Conservation (phyloP, 2,113 vertebrate genomes). For the Plestiodon gilberti region DNA sequence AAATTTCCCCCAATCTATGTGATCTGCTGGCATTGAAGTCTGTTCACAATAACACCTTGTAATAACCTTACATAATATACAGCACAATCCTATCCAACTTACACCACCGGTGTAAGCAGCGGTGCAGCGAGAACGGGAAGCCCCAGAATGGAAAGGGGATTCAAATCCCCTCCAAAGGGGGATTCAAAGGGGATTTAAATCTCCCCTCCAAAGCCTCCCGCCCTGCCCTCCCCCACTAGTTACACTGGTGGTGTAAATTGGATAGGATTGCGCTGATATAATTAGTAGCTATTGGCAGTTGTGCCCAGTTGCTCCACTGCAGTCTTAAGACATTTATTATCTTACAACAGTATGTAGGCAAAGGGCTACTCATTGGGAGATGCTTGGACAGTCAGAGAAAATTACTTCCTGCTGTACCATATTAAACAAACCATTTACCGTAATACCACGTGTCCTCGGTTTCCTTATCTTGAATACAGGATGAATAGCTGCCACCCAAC, state of each 20-base stretch:
- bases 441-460: slow-evolving; percentile 26
- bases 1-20: not conserved
- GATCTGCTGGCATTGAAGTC: not conserved
- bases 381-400: not conserved
- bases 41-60: not conserved
- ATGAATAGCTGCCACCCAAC: slow-evolving; percentile 23
- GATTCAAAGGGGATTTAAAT: no score
- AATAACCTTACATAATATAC: not conserved
- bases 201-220: no score
- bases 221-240: no score
- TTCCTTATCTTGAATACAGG: slow-evolving; percentile 24
- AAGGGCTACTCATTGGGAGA: not conserved
- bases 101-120: no score
- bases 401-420: slow-evolving; percentile 7
- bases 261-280: no score
- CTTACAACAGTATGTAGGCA: not conserved
- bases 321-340: not conserved
- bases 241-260: no score
- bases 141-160: no score
- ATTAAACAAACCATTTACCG: not conserved
- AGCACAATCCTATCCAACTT: no score
- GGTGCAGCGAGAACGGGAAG: no score
- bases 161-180: no score
- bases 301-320: not conserved
- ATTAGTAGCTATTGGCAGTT: not conserved